phyloP scores from a whole-genome alignment of 2,888 invertebrate genomes.

The Platycnemis pennipes region DNA sequence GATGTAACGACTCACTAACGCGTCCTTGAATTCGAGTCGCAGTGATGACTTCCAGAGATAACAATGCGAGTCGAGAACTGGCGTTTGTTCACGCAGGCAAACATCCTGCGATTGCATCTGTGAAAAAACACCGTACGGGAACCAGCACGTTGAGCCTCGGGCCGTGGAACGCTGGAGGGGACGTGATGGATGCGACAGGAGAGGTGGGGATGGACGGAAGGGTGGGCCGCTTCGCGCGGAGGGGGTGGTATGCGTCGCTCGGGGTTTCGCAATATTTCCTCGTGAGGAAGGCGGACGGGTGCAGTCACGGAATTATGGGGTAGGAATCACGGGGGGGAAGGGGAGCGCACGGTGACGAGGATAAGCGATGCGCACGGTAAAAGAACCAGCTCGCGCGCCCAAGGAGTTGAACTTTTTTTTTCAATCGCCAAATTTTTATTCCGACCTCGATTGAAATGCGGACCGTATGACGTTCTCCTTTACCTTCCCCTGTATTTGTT shows the following conservation, averaged over 20 bases:
- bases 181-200: neutral
- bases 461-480: neutral
- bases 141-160: neutral
- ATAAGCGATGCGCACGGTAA: neutral
- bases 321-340: neutral
- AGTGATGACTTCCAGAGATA: neutral
- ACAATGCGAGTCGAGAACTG: neutral
- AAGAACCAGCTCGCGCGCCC: neutral
- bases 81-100: neutral
- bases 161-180: neutral
- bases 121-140: neutral
- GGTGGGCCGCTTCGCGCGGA: neutral
- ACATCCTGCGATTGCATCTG: neutral
- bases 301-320: neutral
- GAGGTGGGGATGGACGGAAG: neutral
- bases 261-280: neutral
- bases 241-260: neutral
- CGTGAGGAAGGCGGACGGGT: neutral
- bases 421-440: neutral
- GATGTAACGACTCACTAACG: neutral
- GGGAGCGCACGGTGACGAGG: neutral
- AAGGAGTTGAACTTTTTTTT: neutral
- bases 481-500: neutral
- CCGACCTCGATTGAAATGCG: neutral
- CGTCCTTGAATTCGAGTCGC: neutral